Percentiles rank a stretch among this genome's conserved stretches.
Conservation (phyloP, 2,113 vertebrate species). For the Sakesphorus luctuosus region DNA sequence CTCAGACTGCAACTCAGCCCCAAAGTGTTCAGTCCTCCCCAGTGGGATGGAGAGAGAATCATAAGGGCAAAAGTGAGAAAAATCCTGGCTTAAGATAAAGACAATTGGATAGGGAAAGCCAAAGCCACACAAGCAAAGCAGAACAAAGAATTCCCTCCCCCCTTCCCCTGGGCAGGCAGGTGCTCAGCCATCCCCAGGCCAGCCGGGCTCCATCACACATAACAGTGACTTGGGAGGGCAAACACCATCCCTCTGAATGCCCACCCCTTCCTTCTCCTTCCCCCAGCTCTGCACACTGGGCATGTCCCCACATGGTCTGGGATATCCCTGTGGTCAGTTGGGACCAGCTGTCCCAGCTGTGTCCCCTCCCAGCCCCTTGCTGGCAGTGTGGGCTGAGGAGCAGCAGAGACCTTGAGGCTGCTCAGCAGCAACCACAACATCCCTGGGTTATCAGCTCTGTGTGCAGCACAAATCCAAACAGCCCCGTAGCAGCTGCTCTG, state of each 20-base stretch:
- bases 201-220: background rate
- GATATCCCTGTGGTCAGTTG: no score
- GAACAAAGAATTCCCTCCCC: background rate
- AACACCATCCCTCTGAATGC: background rate
- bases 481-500: background rate
- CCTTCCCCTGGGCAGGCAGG: background rate
- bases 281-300: no score
- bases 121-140: background rate
- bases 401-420: background rate
- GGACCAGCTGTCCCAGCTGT: no score
- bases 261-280: no score
- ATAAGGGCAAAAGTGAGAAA: background rate
- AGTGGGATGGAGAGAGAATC: background rate
- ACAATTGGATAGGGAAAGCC: background rate
- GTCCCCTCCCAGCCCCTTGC: background rate
- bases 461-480: background rate
- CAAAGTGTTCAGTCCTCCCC: background rate
- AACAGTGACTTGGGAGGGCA: background rate
- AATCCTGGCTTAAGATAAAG: background rate
- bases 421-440: background rate
- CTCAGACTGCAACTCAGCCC: background rate
- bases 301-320: no score
- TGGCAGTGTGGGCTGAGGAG: background rate
- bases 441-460: background rate
- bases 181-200: background rate